Evolutionary conservation across 1,140 invertebrate genomes (phyloP).

Genomic region (Halictus rubicundus): DNA sequence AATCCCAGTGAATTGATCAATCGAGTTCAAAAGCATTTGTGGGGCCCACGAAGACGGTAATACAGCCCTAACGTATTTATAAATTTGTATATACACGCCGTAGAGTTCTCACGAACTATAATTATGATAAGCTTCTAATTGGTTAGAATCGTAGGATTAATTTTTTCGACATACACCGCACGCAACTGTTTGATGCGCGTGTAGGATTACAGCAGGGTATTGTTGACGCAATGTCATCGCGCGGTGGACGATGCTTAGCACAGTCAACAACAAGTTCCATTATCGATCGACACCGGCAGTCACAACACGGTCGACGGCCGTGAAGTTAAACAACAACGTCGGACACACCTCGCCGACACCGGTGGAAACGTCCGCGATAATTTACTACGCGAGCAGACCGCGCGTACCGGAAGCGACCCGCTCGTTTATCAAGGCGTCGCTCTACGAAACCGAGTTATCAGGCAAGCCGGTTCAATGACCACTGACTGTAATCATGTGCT

Average conservation of each 20-base stretch:
- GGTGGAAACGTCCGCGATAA: slow-evolving; percentile 18
- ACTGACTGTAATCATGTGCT: slow-evolving; percentile 9
- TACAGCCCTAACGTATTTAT: no score
- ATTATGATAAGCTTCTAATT: no score
- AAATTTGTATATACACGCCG: no score
- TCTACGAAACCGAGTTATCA: slow-evolving; percentile 46
- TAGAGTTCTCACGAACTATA: no score
- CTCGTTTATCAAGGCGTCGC: slow-evolving; percentile 35
- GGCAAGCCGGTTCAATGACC: slow-evolving; percentile 38
- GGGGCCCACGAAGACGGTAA: no score
- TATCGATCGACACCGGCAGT: neutral
- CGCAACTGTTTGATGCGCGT: no score
- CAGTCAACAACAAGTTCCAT: neutral
- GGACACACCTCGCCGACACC: neutral
- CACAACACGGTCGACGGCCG: neutral
- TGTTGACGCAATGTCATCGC: no score
- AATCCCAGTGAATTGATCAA: no score
- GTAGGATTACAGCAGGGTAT: no score
- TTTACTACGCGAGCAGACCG: neutral
- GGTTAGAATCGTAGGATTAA: no score
- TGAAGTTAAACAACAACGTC: neutral
- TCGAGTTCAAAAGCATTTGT: no score
- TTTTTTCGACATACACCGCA: no score
- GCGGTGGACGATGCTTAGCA: neutral
- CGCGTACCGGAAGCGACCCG: slow-evolving; percentile 31